Evolutionary conservation across 2,888 invertebrate genomes (phyloP), one percentile per base, ranked within the genome.

Genomic region (Heliconius ethilla): DNA sequence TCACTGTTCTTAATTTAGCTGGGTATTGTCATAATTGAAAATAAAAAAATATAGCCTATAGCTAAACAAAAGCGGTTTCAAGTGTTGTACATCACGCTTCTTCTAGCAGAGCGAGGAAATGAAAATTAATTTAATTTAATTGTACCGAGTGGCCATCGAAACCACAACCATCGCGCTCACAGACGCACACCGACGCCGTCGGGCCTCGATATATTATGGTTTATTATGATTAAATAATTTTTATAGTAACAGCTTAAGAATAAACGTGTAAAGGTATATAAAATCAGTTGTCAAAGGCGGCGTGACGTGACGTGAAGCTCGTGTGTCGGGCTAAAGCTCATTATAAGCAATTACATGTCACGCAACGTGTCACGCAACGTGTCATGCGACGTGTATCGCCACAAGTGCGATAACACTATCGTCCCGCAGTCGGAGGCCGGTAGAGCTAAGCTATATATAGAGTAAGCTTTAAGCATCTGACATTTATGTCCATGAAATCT

Each of bases 371-470:
- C 29, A 29, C 29, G 29, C 29, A 0, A 65, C n/a, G 18, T 72
- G 65, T 66, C 76, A 72, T 65, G 76, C 70, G 51, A 76, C 51
- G 59, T 33, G 13, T 59, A 55, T 65, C 55, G 70, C 37, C 37
- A 76, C 76, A 72, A 65, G 25, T 66, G 29, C 70, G 76, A 76
- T 72, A 76, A 65, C 70, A 76, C 33, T 76, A 80, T 62, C 81
- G 77, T 22, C 40, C 11, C n/a, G 40, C 51, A 29, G n/a, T 70
- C 45, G 3, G 18, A 37, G 15, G 13, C 29, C 62, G 62, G 73
- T 76, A 69, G 55, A 63, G 29, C 7, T 27, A 27, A 27, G 27
- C 27, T 27, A 27, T 27, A 27, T 27, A 27, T 27, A 27, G 27
- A 27, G 27, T n/a, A 37, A 33, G 18, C 65, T 10, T 29, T 33